Percentiles rank a stretch among this genome's conserved stretches.
Conservation (phyloP, 2,888 invertebrate species). For the Acanthacorydalis orientalis region DNA sequence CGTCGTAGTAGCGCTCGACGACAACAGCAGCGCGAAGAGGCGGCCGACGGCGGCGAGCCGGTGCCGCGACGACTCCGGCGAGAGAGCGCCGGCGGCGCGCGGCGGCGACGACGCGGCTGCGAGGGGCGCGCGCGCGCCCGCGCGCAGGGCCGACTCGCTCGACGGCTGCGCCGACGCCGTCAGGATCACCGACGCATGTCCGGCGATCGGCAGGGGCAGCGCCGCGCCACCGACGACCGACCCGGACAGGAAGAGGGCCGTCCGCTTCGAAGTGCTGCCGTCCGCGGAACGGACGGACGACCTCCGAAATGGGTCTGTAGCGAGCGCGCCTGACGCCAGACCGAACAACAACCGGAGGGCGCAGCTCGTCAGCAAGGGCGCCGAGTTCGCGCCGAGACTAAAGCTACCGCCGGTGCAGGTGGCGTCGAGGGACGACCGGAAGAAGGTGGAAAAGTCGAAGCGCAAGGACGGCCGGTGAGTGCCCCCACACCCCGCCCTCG, state of each 20-base stretch:
- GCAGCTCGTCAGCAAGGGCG: conserved; percentile 2
- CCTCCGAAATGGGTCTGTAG: background rate
- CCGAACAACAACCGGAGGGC: background rate
- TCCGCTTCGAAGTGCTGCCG: background rate
- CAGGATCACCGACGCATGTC: no score
- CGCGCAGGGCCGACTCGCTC: background rate
- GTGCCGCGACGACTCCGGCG: no score
- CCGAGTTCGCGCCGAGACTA: conserved; percentile 1
- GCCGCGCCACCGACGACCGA: background rate
- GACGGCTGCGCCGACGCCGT: no score
- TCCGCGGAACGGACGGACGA: background rate
- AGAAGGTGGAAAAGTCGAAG: conserved; percentile 1
- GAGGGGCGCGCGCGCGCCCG: conserved; percentile 5
- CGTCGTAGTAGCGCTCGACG: background rate
- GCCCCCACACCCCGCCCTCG: no score
- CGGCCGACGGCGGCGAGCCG: background rate
- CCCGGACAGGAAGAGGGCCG: background rate
- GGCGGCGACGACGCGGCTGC: conserved; percentile 4
- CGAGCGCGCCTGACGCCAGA: background rate
- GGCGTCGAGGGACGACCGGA: background rate
- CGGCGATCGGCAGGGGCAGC: no score
- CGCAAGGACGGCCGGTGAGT: background rate
- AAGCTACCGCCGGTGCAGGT: background rate
- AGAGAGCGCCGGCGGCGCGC: conserved; percentile 12
- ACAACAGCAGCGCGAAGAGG: background rate